A percentile compares a stretch with the other conserved stretches of the same genome.
Conservation (phyloP, 2,888 invertebrate genomes). For the Calameuta filiformis region DNA sequence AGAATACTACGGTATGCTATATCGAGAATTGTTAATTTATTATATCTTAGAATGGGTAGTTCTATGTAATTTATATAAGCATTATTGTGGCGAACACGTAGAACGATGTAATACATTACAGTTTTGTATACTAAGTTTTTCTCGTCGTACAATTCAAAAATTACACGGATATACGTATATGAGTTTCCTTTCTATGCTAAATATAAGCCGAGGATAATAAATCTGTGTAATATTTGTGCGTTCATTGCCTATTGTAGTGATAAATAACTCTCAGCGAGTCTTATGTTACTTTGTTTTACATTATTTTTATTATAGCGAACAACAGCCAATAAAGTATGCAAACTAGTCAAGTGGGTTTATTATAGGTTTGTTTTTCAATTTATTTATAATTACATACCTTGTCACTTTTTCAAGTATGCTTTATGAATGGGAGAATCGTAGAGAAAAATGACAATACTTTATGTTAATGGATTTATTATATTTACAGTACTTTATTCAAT, state of each 20-base stretch:
- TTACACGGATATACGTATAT: constrained; percentile 17
- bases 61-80: constrained; percentile 30
- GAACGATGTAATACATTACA: constrained; percentile 7
- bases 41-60: constrained; percentile 27
- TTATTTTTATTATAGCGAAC: not conserved
- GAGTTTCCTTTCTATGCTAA: constrained; percentile 12
- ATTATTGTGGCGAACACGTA: constrained; percentile 23
- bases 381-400: not conserved
- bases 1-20: constrained; percentile 16
- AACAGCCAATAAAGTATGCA: constrained; percentile 32
- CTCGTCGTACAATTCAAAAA: not conserved
- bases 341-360: constrained; percentile 38
- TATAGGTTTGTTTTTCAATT: not conserved
- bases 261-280: not conserved
- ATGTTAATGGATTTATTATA: constrained; percentile 9
- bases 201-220: not conserved
- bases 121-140: constrained; percentile 7
- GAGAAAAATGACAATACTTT: constrained; percentile 9
- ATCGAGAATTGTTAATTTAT: constrained; percentile 31
- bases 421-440: not conserved
- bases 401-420: not conserved
- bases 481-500: constrained; percentile 5
- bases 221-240: not conserved
- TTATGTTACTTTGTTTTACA: not conserved
- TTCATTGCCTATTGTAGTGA: not conserved